phyloP scores from a whole-genome alignment of 2,113 vertebrate genomes.

The Maccullochella peelii region DNA sequence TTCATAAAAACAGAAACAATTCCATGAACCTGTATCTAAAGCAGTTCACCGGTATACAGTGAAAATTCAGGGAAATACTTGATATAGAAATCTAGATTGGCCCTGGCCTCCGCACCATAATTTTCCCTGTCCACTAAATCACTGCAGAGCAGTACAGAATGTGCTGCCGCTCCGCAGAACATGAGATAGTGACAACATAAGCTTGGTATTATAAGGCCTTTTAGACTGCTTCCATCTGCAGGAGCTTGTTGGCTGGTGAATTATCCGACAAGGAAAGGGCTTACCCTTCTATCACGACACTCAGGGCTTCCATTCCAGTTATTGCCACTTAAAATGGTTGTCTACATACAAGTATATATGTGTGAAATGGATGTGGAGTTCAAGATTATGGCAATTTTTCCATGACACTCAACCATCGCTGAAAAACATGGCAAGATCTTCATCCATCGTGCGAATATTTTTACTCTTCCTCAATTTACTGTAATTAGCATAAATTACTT shows the following conservation, averaged over 20 bases:
- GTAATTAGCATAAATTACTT: conserved; percentile 1
- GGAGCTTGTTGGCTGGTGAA: conserved; percentile 82
- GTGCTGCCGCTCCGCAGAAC: conserved; percentile 68
- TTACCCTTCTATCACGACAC: conserved; percentile 80
- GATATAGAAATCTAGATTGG: conserved; percentile 52
- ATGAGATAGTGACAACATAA: conserved; percentile 85
- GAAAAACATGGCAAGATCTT: background rate
- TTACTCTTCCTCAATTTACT: background rate
- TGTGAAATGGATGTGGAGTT: conserved; percentile 39
- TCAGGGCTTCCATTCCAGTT: conserved; percentile 68
- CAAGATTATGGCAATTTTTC: conserved; percentile 34
- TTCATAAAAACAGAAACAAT: conserved; percentile 16
- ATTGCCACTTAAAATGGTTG: conserved; percentile 73
- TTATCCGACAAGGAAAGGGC: conserved; percentile 84
- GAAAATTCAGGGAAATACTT: conserved; percentile 22
- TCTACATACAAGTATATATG: conserved; percentile 28
- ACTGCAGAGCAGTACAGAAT: conserved; percentile 59
- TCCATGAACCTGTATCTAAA: conserved; percentile 25
- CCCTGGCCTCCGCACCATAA: conserved; percentile 52
- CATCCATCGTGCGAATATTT: background rate
- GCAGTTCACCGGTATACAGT: background rate
- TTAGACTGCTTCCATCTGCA: conserved; percentile 84
- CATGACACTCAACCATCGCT: background rate
- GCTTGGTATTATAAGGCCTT: conserved; percentile 83
- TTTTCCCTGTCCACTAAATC: conserved; percentile 67